Evolutionary conservation across 2,888 invertebrate species (phyloP), one percentile per base, ranked within the genome.

Genomic region (Habrosyne pyritoides): DNA sequence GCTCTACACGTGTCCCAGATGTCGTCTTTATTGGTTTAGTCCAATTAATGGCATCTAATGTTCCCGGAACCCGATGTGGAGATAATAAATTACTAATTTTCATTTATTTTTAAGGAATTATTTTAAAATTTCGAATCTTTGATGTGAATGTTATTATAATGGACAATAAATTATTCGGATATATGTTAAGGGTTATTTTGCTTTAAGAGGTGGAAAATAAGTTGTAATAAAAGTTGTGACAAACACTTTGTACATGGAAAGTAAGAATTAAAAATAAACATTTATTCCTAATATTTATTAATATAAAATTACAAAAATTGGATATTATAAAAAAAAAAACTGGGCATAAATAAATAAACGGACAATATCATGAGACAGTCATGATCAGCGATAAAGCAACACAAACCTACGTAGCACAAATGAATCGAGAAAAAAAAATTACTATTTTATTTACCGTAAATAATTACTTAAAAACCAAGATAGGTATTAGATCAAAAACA

Each of bases 21-120:
- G 88, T 91, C 87, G 87, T 89, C 87, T 90, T 89, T 91, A 91
- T 91, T 91, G 90, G 88, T 87, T 88, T 87, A 89, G 81, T 65
- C 84, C 86, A 91, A 91, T 91, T 90, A 91, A 91, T 91, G 82
- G 83, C 69, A 57, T 82, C 83, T 84, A 87, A 87, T 86, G 82
- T 89, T 88, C 88, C 76, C 60, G 75, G 86, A 89, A 87, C 72
- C 30, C 10, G 75, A 66, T 63, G 71, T 69, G 69, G 64, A 63
- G 62, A 74, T 80, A 79, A 85, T 88, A 86, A 86, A 89, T 86
- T 79, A 87, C 74, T 71, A 82, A 83, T 84, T 84, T 79, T 80
- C 68, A 71, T 83, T 83, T 79, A 74, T 81, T 77, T 74, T 57
- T 69, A 53, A 47, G 51, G 58, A 57, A 70, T 67, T n/a, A n/a